Evolutionary conservation across 2,113 vertebrate species (phyloP).

Genomic region (Stercorarius parasiticus): DNA sequence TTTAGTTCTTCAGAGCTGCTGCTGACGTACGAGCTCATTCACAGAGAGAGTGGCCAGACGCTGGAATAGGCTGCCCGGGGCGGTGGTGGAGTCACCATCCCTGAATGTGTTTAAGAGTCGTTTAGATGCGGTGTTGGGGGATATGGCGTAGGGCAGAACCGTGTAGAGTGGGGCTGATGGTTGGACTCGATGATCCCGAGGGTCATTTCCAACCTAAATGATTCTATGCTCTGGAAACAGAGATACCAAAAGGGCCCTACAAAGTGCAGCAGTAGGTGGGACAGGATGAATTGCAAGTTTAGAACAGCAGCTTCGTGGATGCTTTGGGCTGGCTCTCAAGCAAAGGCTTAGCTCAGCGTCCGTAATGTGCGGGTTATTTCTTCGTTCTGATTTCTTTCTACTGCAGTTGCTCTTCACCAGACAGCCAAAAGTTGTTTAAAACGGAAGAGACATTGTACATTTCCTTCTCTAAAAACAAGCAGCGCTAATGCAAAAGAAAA

Average conservation of each 20-base stretch:
- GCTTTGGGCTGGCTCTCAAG: not conserved
- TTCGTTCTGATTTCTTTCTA: not conserved
- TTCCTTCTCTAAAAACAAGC: not conserved
- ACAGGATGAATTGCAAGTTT: not conserved
- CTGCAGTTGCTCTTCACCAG: not conserved
- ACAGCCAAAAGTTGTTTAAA: not conserved
- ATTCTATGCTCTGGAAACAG: not conserved
- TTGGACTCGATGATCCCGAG: no score
- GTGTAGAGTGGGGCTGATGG: no score
- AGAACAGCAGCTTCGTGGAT: not conserved
- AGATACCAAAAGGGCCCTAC: no score
- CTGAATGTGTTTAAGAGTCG: no score
- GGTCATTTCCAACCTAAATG: no score
- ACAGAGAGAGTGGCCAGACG: no score
- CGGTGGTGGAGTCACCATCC: no score
- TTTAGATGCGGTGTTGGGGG: no score
- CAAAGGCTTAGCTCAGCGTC: not conserved
- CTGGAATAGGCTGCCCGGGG: no score
- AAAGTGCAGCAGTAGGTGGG: not conserved
- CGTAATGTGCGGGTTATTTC: not conserved
- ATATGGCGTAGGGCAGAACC: no score
- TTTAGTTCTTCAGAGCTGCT: not conserved
- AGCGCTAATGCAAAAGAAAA: not conserved
- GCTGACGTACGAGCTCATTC: not conserved
- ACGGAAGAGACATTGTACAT: accelerated